Evolutionary conservation across 2,113 vertebrate genomes (phyloP).

Genomic region (Glareola pratincola): DNA sequence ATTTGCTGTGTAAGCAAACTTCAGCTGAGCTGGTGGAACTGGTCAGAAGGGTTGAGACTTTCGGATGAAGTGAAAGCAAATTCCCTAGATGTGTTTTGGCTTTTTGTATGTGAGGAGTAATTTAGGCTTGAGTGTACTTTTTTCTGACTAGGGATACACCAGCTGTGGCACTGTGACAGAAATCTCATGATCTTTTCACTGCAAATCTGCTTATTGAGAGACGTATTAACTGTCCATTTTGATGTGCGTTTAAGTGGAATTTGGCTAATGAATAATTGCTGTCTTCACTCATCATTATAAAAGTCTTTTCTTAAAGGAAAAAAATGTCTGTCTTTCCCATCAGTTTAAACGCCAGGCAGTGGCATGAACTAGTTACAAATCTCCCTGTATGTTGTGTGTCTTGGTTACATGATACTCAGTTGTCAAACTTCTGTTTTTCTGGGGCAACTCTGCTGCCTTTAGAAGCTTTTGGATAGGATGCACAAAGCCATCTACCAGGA

Average conservation of each 20-base stretch:
- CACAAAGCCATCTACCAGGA: not conserved
- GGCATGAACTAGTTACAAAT: not conserved
- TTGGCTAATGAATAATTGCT: not conserved
- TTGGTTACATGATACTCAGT: not conserved
- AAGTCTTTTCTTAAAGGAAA: not conserved
- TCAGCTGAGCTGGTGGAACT: not conserved
- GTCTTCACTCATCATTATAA: not conserved
- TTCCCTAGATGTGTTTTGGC: not conserved
- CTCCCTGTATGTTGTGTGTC: not conserved
- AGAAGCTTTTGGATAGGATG: not conserved
- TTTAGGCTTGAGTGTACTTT: not conserved
- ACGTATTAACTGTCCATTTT: not conserved
- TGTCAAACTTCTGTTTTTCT: not conserved
- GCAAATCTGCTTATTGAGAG: not conserved
- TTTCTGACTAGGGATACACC: not conserved
- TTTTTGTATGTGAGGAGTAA: not conserved
- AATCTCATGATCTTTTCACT: not conserved
- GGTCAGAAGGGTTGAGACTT: not conserved
- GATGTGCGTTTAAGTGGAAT: not conserved
- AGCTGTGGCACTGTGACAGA: not conserved
- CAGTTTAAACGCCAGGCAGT: not conserved
- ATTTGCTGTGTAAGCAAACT: slow-evolving; percentile 14
- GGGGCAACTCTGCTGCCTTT: not conserved
- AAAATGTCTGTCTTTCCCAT: not conserved
- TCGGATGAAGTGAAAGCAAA: not conserved